Evolutionary conservation across 2,888 invertebrate genomes (phyloP).

Genomic region (Monochamus alternatus): DNA sequence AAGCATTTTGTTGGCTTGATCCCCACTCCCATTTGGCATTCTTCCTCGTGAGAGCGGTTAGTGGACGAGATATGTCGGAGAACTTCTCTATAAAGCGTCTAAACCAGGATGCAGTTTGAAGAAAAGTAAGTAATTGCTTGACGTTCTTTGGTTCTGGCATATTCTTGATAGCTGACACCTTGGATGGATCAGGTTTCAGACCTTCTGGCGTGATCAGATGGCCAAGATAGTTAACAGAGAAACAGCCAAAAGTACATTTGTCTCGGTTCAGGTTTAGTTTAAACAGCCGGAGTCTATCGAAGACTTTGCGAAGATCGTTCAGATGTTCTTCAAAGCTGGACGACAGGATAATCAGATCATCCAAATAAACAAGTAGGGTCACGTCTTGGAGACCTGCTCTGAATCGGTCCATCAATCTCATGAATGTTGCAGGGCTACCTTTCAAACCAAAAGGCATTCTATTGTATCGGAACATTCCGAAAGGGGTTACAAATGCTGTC

Average conservation of each 20-base stretch:
- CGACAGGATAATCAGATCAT: slow-evolving; percentile 57
- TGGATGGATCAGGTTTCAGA: slow-evolving; percentile 45
- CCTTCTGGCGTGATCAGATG: slow-evolving; percentile 49
- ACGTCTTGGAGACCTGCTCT: slow-evolving; percentile 47
- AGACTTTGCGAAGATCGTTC: slow-evolving; percentile 44
- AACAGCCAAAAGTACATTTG: slow-evolving; percentile 53
- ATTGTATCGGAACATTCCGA: slow-evolving; percentile 52
- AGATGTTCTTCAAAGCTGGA: slow-evolving; percentile 50
- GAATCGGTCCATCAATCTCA: slow-evolving; percentile 54
- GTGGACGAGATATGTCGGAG: slow-evolving; percentile 34
- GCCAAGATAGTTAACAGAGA: slow-evolving; percentile 50
- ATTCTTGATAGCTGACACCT: slow-evolving; percentile 46
- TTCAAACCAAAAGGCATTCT: slow-evolving; percentile 56
- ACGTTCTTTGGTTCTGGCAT: slow-evolving; percentile 45
- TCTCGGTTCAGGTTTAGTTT: slow-evolving; percentile 48
- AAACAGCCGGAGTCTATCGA: slow-evolving; percentile 38
- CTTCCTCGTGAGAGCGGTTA: slow-evolving; percentile 34
- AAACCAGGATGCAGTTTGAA: slow-evolving; percentile 53
- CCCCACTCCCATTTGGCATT: slow-evolving; percentile 38
- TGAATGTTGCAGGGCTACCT: slow-evolving; percentile 57
- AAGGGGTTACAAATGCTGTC: slow-evolving; percentile 57
- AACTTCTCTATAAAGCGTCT: slow-evolving; percentile 37
- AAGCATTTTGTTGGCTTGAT: slow-evolving; percentile 35
- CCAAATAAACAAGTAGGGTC: slow-evolving; percentile 53
- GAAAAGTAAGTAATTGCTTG: slow-evolving; percentile 50